phyloP scores from a whole-genome alignment of 2,888 invertebrate species.

The Aphodius granarius region DNA sequence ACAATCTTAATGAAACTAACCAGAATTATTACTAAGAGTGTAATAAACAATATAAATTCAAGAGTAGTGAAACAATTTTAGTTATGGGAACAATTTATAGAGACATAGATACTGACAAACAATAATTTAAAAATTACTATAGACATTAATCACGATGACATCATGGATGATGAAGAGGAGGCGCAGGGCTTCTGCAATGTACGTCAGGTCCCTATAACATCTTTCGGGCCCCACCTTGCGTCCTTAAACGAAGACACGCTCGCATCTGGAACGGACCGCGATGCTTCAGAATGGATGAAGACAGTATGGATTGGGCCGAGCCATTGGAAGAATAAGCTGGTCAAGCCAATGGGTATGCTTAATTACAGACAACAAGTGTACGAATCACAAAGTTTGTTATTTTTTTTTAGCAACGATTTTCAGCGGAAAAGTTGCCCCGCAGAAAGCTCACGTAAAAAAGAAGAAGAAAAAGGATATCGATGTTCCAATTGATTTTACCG shows the following conservation, averaged over 20 bases:
- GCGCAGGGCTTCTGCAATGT: slow-evolving; percentile 33
- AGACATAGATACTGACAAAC: too few relatives aligned
- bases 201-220: slow-evolving; percentile 54
- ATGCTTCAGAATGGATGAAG: slow-evolving; percentile 50
- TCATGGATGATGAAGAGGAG: slow-evolving; percentile 44
- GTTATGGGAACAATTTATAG: too few relatives aligned
- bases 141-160: background rate
- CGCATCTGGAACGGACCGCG: too few relatives aligned
- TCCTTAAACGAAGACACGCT: slow-evolving; percentile 46
- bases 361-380: background rate
- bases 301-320: slow-evolving; percentile 78
- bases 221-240: slow-evolving; percentile 56
- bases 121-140: too few relatives aligned
- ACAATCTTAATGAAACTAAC: too few relatives aligned
- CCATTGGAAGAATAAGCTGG: slow-evolving; percentile 75
- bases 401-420: slow-evolving; percentile 36
- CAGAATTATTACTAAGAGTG: too few relatives aligned
- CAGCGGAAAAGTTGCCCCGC: slow-evolving; percentile 29
- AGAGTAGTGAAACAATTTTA: too few relatives aligned
- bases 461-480: slow-evolving; percentile 1
- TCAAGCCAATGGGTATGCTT: slow-evolving; percentile 29
- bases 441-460: slow-evolving; percentile 11
- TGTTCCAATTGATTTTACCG: background rate
- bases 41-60: too few relatives aligned
- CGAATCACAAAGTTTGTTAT: too few relatives aligned